Evolutionary conservation across 2,888 invertebrate genomes (phyloP).

Genomic region (Laspeyria flexula): DNA sequence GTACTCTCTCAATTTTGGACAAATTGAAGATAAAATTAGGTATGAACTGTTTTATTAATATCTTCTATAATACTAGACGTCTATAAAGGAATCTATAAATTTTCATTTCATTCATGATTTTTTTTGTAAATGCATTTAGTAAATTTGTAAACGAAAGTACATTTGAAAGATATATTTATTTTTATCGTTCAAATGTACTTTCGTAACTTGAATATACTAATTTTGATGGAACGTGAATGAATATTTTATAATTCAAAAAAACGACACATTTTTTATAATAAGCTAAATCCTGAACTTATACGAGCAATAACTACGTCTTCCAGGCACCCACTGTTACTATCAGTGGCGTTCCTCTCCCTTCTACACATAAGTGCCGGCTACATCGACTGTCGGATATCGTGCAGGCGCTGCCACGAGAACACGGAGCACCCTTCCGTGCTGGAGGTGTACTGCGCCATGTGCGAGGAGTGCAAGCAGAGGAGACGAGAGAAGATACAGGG

Average conservation of each 20-base stretch:
- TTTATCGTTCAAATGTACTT: no score
- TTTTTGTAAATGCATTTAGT: no score
- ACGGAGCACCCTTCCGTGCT: slow-evolving; percentile 47
- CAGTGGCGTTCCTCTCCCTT: slow-evolving; percentile 31
- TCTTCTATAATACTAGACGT: background rate
- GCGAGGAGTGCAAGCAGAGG: slow-evolving; percentile 65
- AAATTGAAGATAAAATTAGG: slow-evolving; percentile 14
- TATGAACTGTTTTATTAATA: slow-evolving; percentile 20
- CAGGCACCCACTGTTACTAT: slow-evolving; percentile 33
- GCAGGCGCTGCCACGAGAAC: slow-evolving; percentile 56
- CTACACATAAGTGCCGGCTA: slow-evolving; percentile 39
- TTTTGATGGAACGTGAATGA: no score
- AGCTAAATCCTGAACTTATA: no score
- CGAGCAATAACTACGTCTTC: no score
- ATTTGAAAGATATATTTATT: no score
- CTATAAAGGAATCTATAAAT: no score
- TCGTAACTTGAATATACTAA: no score
- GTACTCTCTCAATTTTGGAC: slow-evolving; percentile 9
- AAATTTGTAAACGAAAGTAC: no score
- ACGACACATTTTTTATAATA: no score
- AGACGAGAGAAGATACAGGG: slow-evolving; percentile 45
- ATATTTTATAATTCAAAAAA: no score
- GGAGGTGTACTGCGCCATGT: slow-evolving; percentile 76
- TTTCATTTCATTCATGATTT: no score
- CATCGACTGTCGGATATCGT: slow-evolving; percentile 65